phyloP scores from a whole-genome alignment of 2,888 invertebrate species.

The Meliscaeva auricollis region DNA sequence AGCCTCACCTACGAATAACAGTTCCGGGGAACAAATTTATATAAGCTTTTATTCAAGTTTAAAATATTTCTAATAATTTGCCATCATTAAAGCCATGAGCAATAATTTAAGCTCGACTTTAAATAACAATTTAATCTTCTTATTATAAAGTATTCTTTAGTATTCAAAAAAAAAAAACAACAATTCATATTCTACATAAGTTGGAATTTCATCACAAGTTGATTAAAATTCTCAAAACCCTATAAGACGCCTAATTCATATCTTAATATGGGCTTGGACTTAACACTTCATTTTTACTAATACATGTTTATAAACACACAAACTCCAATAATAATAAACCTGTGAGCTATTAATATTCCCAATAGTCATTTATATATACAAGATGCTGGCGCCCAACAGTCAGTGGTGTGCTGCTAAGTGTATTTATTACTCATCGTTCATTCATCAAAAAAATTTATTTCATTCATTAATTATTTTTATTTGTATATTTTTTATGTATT shows the following conservation, averaged over 20 bases:
- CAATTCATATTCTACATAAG: neutral
- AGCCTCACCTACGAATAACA: neutral
- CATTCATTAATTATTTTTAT: conserved; percentile 33
- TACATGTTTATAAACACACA: conserved; percentile 2
- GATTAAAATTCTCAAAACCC: conserved; percentile 28
- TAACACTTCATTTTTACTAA: conserved; percentile 27
- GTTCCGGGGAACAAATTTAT: neutral
- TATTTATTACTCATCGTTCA: conserved; percentile 59
- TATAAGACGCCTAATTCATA: conserved; percentile 34
- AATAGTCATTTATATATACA: conserved; percentile 11
- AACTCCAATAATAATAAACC: conserved; percentile 33
- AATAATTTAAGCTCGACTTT: neutral
- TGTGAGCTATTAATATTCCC: conserved; percentile 54
- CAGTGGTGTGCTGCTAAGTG: neutral
- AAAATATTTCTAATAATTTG: too few species aligned
- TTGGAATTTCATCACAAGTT: conserved; percentile 20
- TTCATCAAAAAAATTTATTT: conserved; percentile 38
- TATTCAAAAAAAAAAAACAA: neutral
- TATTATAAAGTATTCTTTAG: neutral
- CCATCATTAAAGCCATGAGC: neutral
- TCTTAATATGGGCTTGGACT: conserved; percentile 39
- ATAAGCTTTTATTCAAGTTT: too few species aligned
- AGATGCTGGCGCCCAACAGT: conserved; percentile 42
- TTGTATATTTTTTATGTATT: conserved; percentile 20
- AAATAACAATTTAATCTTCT: neutral